These are phyloP conservation scores for Harmothoe impar DNA, from an alignment of 2,888 invertebrate genomes.

Conservation along the genomic window DNA sequence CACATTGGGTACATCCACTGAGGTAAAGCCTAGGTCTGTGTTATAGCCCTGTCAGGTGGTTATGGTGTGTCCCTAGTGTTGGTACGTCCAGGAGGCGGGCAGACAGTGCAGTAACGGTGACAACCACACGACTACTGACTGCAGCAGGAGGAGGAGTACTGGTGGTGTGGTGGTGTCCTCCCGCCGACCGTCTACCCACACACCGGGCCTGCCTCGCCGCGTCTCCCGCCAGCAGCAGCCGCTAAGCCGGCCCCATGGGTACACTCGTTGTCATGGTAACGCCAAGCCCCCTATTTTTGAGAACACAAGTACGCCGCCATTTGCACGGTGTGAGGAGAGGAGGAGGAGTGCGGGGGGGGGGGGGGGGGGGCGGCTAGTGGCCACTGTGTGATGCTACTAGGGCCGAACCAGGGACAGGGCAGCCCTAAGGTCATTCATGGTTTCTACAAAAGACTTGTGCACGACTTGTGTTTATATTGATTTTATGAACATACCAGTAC, in stretches of 20 bases:
- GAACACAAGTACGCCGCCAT: neutral
- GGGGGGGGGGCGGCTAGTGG: neutral
- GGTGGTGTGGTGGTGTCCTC: too few species aligned
- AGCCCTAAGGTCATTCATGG: too few species aligned
- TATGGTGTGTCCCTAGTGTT: neutral
- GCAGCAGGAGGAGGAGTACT: too few species aligned
- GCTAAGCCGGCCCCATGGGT: constrained; percentile 59
- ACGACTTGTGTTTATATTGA: too few species aligned
- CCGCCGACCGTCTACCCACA: neutral
- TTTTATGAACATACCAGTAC: too few species aligned
- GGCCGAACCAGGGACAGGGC: too few species aligned
- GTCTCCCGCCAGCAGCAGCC: neutral
- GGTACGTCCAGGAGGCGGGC: neutral
- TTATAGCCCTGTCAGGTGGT: too few species aligned
- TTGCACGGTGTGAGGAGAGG: constrained; percentile 28
- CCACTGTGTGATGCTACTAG: too few species aligned
- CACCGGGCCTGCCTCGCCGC: neutral
- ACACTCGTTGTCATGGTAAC: constrained; percentile 58
- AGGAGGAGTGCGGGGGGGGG: neutral
- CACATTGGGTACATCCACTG: too few species aligned
- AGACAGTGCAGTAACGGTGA: neutral
- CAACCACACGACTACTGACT: too few species aligned
- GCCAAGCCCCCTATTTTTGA: constrained; percentile 60
- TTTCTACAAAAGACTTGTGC: too few species aligned
- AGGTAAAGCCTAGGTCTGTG: too few species aligned